Percentiles rank a stretch among this genome's conserved stretches.
Evolutionary conservation across 2,888 invertebrate genomes (phyloP).

Genomic region (Pammene fasciana): DNA sequence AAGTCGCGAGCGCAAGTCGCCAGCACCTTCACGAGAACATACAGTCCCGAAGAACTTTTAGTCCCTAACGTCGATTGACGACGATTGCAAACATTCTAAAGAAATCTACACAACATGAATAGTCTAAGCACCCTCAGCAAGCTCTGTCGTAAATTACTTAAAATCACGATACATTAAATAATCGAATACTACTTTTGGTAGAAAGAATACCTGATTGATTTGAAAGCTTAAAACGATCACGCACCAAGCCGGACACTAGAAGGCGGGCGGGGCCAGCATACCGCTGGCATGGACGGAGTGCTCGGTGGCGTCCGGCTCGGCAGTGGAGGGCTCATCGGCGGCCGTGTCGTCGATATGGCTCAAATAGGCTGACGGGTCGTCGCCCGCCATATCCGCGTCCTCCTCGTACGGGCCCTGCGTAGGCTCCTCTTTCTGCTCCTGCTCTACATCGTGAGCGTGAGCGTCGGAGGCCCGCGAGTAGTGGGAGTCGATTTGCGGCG

Average conservation of each 20-base stretch:
- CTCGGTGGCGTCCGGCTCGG: slow-evolving; percentile 84
- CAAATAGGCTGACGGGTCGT: slow-evolving; percentile 81
- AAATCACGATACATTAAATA: slow-evolving; percentile 61
- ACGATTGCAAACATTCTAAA: slow-evolving; percentile 57
- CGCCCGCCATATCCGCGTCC: slow-evolving; percentile 80
- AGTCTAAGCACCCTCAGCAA: slow-evolving; percentile 62
- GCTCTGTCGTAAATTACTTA: slow-evolving; percentile 56
- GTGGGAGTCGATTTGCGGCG: slow-evolving; percentile 84
- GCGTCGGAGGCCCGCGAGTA: slow-evolving; percentile 82
- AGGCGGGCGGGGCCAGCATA: slow-evolving; percentile 81
- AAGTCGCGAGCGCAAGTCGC: slow-evolving; percentile 78
- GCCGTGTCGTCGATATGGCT: slow-evolving; percentile 68
- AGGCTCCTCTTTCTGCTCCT: slow-evolving; percentile 73
- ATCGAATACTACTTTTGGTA: slow-evolving; percentile 80
- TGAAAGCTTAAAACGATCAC: slow-evolving; percentile 44
- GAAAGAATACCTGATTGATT: slow-evolving; percentile 67
- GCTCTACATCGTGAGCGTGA: slow-evolving; percentile 68
- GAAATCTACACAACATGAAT: slow-evolving; percentile 62
- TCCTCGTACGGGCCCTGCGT: slow-evolving; percentile 87
- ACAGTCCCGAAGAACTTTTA: slow-evolving; percentile 71
- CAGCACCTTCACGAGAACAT: slow-evolving; percentile 75
- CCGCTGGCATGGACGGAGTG: slow-evolving; percentile 82
- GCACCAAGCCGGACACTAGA: slow-evolving; percentile 70
- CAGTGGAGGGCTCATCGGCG: slow-evolving; percentile 80
- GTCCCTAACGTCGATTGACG: slow-evolving; percentile 63